phyloP scores from a whole-genome alignment of 2,113 vertebrate species.

The Oncorhynchus masou region DNA sequence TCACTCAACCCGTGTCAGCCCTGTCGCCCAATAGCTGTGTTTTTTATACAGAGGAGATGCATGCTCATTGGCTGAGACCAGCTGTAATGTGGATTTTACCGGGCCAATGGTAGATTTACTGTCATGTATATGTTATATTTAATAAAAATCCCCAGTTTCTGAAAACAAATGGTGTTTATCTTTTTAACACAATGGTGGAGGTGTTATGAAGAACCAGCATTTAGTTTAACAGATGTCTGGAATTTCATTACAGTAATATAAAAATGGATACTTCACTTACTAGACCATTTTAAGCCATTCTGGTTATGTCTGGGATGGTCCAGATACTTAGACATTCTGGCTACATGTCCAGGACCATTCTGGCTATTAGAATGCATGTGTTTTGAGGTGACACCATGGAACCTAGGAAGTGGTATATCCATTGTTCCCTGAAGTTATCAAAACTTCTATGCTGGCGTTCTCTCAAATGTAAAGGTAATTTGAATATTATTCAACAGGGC shows the following conservation, averaged over 20 bases:
- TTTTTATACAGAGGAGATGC: conserved; percentile 22
- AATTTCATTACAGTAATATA: too few relatives aligned
- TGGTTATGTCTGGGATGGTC: too few relatives aligned
- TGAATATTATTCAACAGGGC: background rate
- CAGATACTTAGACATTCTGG: too few relatives aligned
- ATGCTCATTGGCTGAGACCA: conserved; percentile 23
- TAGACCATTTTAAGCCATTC: too few relatives aligned
- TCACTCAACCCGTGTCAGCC: conserved; percentile 12
- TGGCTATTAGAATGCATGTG: background rate
- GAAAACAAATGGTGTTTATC: conserved; percentile 14
- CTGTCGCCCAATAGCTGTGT: conserved; percentile 14
- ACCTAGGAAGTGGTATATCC: background rate
- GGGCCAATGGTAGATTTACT: conserved; percentile 2
- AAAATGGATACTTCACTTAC: too few relatives aligned
- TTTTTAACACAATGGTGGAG: background rate
- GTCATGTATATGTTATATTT: conserved; percentile 36
- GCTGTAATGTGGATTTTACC: conserved; percentile 34
- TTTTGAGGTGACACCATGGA: background rate
- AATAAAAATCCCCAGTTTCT: conserved; percentile 61
- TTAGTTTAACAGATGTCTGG: too few relatives aligned
- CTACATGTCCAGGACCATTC: too few relatives aligned
- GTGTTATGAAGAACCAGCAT: too few relatives aligned
- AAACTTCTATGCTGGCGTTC: background rate
- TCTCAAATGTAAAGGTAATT: background rate
- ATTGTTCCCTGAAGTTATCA: too few relatives aligned